A percentile compares a stretch with the other conserved stretches of the same genome.
Conservation (phyloP, 2,888 invertebrate species). For the Corbicula japonica region DNA sequence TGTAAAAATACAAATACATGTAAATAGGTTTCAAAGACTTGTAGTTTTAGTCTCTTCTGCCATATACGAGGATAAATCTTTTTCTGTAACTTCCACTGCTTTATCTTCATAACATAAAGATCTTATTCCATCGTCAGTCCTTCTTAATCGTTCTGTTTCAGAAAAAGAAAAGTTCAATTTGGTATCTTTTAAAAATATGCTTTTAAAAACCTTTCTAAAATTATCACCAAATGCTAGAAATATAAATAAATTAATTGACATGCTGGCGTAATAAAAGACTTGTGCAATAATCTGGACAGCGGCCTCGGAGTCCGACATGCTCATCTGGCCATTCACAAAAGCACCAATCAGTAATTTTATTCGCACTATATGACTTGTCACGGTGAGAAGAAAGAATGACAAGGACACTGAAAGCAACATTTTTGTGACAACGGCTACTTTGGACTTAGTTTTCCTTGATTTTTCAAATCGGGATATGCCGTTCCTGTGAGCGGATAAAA, state of each 20-base stretch:
- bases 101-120: too few relatives aligned
- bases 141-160: too few relatives aligned
- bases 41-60: too few relatives aligned
- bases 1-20: too few relatives aligned
- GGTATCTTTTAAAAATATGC: too few relatives aligned
- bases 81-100: too few relatives aligned
- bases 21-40: too few relatives aligned
- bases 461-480: not conserved
- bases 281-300: slow-evolving; percentile 68
- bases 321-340: slow-evolving; percentile 27
- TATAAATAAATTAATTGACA: slow-evolving; percentile 75
- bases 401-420: slow-evolving; percentile 78
- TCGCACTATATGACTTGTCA: slow-evolving; percentile 77
- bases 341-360: slow-evolving; percentile 57
- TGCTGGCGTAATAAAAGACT: slow-evolving; percentile 75
- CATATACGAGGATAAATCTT: too few relatives aligned
- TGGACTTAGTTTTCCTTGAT: slow-evolving; percentile 20
- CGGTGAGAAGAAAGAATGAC: slow-evolving; percentile 74
- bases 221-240: slow-evolving; percentile 74
- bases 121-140: too few relatives aligned
- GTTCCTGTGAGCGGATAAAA: too few relatives aligned
- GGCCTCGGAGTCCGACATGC: slow-evolving; percentile 48
- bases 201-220: slow-evolving; percentile 71
- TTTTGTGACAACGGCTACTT: slow-evolving; percentile 68
- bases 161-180: too few relatives aligned